phyloP scores from a whole-genome alignment of 2,888 invertebrate species.

The Tinea semifulvella region DNA sequence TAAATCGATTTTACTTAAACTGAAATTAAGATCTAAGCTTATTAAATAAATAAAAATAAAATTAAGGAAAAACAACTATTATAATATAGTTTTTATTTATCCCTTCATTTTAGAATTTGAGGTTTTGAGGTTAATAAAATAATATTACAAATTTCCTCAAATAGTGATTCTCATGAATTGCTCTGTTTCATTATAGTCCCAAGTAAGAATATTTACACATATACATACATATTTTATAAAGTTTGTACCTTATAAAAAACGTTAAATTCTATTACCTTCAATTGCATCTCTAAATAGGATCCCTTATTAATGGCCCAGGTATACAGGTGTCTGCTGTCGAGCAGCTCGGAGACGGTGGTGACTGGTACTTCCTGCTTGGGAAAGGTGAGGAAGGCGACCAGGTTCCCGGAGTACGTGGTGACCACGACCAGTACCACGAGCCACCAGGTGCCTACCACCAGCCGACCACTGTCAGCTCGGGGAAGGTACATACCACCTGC shows the following conservation, averaged over 20 bases:
- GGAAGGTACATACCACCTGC: slow-evolving; percentile 89
- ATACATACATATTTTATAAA: no score
- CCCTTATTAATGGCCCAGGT: slow-evolving; percentile 81
- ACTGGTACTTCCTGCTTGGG: slow-evolving; percentile 82
- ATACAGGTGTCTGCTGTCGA: slow-evolving; percentile 64
- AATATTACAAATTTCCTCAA: no score
- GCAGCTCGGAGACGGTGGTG: slow-evolving; percentile 71
- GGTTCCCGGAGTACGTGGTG: slow-evolving; percentile 91
- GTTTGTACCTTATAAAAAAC: background rate
- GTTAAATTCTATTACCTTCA: slow-evolving; percentile 33
- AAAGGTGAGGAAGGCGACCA: slow-evolving; percentile 92
- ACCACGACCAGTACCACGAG: slow-evolving; percentile 87
- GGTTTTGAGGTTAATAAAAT: no score
- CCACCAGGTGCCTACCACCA: slow-evolving; percentile 93
- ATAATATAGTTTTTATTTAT: no score
- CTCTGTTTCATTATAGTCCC: no score
- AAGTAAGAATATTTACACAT: no score
- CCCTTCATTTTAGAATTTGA: no score
- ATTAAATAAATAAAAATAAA: no score
- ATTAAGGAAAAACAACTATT: no score
- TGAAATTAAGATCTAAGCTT: no score
- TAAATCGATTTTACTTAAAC: no score
- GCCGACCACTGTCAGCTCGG: slow-evolving; percentile 83
- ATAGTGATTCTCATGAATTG: no score
- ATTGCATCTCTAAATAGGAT: slow-evolving; percentile 75